Base-by-base conservation (phyloP, 2,113 vertebrate species). In the Neolamprologus sp. region DNA sequence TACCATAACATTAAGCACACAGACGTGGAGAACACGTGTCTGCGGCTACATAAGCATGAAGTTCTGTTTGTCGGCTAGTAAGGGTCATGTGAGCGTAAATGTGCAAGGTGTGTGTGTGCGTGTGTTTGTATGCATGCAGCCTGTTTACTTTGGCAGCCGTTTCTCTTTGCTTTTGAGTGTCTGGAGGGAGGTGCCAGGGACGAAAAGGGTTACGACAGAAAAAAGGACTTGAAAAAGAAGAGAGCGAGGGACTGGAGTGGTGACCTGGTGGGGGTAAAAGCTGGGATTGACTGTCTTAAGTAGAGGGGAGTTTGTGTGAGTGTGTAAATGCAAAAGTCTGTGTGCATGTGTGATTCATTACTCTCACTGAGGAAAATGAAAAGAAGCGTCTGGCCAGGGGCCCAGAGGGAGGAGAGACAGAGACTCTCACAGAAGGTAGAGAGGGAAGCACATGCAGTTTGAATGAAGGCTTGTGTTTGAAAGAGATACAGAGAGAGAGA, bases 311-410 rank as follows among this genome's bases (percentile, higher is more conserved):
- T 95, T 92, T 88, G 92, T 87, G 79, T 11, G 85, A 93, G 91
- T 92, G 93, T 94, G 92, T 93, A 93, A 91, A 94, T 95, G 94
- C 88, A 89, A 90, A 94, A 91, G 93, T 92, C 91, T 88, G 91
- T 86, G 87, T 81, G 91, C 93, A 94, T 95, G 95, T 96, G 95
- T 93, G 93, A 96, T 95, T 95, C 94, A 96, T 96, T 95, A 95
- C 94, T 93, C 89, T 94, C 82, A 84, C 88, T 90, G 91, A 93
- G 94, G 90, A 94, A 95, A 96, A 95, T 95, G 92, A 95, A 95
- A 95, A 95, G 94, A 94, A 94, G 90, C 86, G 89, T 93, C 93
- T 95, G 94, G 95, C 94, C 91, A 84, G 83, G 71, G 91, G 93
- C 95, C 94, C 93, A 90, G 84, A 89, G 88, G 88, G 91, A 91